phyloP scores from a whole-genome alignment of 2,888 invertebrate species.

The Cheilosia urbana region DNA sequence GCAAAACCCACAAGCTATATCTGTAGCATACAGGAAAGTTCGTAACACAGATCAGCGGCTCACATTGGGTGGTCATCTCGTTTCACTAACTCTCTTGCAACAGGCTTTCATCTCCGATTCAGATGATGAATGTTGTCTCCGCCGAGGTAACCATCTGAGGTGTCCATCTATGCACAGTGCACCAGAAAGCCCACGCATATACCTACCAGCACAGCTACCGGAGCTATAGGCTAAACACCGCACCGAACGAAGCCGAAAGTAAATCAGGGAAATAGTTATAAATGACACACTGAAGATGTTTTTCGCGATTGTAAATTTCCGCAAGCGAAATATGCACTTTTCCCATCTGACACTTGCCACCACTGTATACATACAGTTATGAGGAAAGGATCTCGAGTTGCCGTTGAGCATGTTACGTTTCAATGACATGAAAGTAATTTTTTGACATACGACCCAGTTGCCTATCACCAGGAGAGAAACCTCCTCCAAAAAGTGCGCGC shows the following conservation, averaged over 20 bases:
- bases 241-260: conserved; percentile 59
- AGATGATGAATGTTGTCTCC: conserved; percentile 68
- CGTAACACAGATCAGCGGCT: conserved; percentile 29
- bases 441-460: conserved; percentile 61
- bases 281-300: conserved; percentile 67
- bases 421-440: conserved; percentile 51
- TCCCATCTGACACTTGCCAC: conserved; percentile 6
- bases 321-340: conserved; percentile 49
- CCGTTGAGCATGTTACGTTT: conserved; percentile 16
- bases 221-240: conserved; percentile 20
- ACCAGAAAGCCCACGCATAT: conserved; percentile 65
- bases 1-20: conserved; percentile 49
- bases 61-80: conserved; percentile 69
- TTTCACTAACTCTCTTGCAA: conserved; percentile 60
- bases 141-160: conserved; percentile 53
- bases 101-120: conserved; percentile 71
- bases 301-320: conserved; percentile 54
- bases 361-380: neutral
- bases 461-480: conserved; percentile 36
- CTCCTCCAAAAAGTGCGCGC: conserved; percentile 15
- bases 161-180: conserved; percentile 59
- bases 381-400: conserved; percentile 53
- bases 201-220: conserved; percentile 21
- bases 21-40: conserved; percentile 45
- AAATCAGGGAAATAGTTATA: conserved; percentile 64